Conservation (phyloP, 2,797 vertebrate species). For the Lepilemur ruficaudatus region DNA sequence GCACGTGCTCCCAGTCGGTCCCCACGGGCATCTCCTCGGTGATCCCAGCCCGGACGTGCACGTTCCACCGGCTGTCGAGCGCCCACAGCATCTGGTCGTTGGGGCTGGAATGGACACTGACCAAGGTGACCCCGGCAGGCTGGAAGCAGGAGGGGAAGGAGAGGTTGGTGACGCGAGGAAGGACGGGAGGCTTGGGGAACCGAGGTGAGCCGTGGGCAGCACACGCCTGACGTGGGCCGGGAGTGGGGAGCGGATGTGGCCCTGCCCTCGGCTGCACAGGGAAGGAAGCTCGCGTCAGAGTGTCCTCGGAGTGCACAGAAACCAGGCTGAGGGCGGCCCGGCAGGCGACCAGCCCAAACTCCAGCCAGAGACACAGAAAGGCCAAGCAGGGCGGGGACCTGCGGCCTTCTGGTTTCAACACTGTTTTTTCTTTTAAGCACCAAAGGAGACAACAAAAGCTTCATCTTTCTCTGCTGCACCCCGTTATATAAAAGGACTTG, state of each 20-base stretch:
- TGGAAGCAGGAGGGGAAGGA: slow-evolving; percentile 80
- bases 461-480: background rate
- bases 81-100: slow-evolving; percentile 96
- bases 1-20: slow-evolving; percentile 95
- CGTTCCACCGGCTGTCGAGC: slow-evolving; percentile 92
- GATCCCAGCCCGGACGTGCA: slow-evolving; percentile 93
- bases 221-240: no score
- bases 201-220: background rate
- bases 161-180: no score
- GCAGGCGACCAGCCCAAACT: no score
- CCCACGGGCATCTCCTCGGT: slow-evolving; percentile 97
- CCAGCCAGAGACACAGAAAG: no score
- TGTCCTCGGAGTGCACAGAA: fast-evolving
- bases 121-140: slow-evolving; percentile 92
- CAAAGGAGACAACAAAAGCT: background rate
- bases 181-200: no score
- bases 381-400: background rate
- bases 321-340: fast-evolving
- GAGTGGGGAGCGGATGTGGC: background rate
- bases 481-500: background rate
- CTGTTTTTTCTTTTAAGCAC: background rate
- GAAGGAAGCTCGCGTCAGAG: background rate
- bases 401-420: background rate
- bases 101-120: slow-evolving; percentile 91
- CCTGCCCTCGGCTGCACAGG: background rate